Base-by-base conservation (phyloP, 37 sponge, comb jelly and placozoan genomes). In the Ephydatia muelleri region DNA sequence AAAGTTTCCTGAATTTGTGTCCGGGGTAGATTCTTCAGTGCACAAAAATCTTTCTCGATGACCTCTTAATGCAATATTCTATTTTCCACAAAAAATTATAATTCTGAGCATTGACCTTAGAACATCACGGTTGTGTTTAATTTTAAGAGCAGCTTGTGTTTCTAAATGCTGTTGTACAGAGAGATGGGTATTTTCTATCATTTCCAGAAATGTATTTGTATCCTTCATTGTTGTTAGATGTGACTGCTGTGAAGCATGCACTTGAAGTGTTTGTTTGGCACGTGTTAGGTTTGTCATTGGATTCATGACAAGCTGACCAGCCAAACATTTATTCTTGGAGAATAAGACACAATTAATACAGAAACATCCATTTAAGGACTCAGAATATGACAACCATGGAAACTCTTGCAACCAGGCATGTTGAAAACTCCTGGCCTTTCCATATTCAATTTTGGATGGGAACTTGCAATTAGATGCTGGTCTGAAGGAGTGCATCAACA, bases 301-400 rank as follows among this genome's bases (percentile, higher is more conserved):
- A 28, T 31, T 84, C 12, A 9, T 86, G 5, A 87, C 82, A 34
- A 87, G 69, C 29, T 81, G 67, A 38, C 64, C 31, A 4, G 38
- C 23, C 12, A 29, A 14, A 23, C 39, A 26, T 47, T 21, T 47
- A 57, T 37, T 30, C 35, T 29, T 64, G 33, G 70, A 80, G 82
- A 87, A 82, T 6, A 91, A 67, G 26, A 47, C 31, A 77, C 87
- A 91, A 33, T 66, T 27, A 32, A 91, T 57, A 70, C 91, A 91
- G 11, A 82, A 85, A 31, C 85, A 74, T 5, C 82, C 86, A 85
- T 86, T 68, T 32, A 30, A 40, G 25, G 76, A 34, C 19, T 65
- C 68, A 67, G 82, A 81, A 78, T 91, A 87, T 29, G 79, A 70
- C 23, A 91, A 81, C 92, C 92, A 91, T 27, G 72, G 40, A 77